Conservation (phyloP, 2,888 invertebrate species). For the Loripinus fragilis region DNA sequence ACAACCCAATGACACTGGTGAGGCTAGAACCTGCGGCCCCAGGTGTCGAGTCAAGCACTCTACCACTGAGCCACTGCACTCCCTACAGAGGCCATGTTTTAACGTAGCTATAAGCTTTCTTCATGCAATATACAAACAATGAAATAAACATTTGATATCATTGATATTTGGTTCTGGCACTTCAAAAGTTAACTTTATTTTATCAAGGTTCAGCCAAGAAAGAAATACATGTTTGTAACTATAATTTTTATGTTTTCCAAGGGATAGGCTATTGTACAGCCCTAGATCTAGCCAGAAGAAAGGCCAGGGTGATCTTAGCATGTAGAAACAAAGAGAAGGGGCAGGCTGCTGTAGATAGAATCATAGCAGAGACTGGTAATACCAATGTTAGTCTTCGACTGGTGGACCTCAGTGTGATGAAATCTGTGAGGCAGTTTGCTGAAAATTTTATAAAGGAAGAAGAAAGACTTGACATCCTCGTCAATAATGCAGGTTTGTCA, state of each 20-base stretch:
- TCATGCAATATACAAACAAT: too few relatives aligned
- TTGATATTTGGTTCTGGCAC: too few relatives aligned
- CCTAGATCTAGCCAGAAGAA: conserved; percentile 72
- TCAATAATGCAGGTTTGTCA: conserved; percentile 78
- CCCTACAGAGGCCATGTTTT: too few relatives aligned
- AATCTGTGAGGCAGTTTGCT: conserved; percentile 73
- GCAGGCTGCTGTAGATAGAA: conserved; percentile 61
- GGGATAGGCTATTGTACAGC: conserved; percentile 77
- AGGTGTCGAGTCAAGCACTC: too few relatives aligned
- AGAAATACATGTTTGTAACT: too few relatives aligned
- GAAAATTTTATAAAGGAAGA: conserved; percentile 63
- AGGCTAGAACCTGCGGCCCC: too few relatives aligned
- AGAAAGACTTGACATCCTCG: conserved; percentile 69
- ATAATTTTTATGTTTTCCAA: conserved; percentile 32
- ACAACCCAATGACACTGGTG: too few relatives aligned
- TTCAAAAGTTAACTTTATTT: too few relatives aligned
- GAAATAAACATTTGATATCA: too few relatives aligned
- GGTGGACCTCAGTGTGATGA: conserved; percentile 69
- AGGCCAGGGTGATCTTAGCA: conserved; percentile 74
- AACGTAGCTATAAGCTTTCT: too few relatives aligned
- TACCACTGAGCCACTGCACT: too few relatives aligned
- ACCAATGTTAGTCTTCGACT: conserved; percentile 63
- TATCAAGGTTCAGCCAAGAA: too few relatives aligned
- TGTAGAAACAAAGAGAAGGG: conserved; percentile 69
- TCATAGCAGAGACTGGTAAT: conserved; percentile 80